Conservation (phyloP, 2,113 vertebrate species). For the Procavia capensis region DNA sequence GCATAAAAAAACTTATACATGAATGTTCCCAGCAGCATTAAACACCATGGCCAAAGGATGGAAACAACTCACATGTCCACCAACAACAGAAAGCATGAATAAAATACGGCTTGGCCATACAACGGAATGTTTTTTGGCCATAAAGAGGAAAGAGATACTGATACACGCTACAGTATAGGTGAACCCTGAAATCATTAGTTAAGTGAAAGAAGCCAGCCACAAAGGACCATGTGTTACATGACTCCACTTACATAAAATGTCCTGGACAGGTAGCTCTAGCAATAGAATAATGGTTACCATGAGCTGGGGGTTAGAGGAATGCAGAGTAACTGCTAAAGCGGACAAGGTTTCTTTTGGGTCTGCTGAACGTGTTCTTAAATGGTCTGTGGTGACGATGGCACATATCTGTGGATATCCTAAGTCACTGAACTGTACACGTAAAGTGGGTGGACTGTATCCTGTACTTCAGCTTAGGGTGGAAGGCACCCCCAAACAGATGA, state of each 20-base stretch:
- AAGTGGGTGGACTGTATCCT: neutral
- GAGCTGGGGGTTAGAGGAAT: rapidly evolving
- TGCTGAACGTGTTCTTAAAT: neutral
- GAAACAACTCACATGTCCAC: neutral
- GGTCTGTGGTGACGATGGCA: neutral
- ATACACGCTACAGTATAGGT: rapidly evolving
- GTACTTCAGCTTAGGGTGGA: neutral
- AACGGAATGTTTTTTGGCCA: neutral
- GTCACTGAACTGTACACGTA: neutral
- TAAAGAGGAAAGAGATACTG: neutral
- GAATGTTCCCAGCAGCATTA: neutral
- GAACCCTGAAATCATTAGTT: neutral
- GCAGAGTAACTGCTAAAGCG: no score
- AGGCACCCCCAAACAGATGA: neutral
- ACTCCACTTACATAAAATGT: neutral
- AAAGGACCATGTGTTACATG: neutral
- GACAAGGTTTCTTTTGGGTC: neutral
- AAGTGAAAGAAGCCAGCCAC: neutral
- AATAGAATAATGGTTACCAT: neutral
- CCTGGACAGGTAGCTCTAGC: neutral
- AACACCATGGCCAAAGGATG: neutral
- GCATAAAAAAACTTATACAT: neutral
- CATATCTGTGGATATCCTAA: neutral
- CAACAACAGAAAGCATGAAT: neutral
- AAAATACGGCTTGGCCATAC: neutral